phyloP scores from a whole-genome alignment of 1,140 invertebrate species.

The Lepidurus arcticus region DNA sequence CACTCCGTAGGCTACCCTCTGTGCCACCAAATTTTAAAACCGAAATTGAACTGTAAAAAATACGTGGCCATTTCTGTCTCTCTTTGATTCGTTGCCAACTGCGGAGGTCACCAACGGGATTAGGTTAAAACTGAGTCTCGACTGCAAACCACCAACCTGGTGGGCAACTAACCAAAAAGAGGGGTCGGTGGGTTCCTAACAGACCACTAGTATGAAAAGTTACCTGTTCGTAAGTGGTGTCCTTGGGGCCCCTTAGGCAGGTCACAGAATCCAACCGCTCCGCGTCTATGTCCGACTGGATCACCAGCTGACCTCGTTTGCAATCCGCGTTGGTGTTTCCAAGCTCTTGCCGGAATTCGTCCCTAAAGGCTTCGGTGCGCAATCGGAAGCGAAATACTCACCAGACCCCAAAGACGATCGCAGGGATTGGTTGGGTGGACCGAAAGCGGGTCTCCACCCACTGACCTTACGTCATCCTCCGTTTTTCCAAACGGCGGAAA shows the following conservation, averaged over 20 bases:
- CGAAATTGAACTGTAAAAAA: no score
- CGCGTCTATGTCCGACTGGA: conserved; percentile 2
- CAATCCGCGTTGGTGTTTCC: conserved; percentile 7
- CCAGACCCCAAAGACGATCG: neutral
- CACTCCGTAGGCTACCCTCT: no score
- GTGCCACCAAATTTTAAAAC: no score
- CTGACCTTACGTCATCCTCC: neutral
- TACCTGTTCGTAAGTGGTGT: conserved; percentile 7
- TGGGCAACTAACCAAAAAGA: neutral
- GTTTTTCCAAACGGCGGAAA: neutral
- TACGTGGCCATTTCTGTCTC: no score
- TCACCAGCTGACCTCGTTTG: conserved; percentile 15
- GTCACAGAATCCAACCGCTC: neutral
- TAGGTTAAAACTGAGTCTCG: no score
- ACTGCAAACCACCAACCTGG: no score
- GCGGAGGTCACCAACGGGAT: no score
- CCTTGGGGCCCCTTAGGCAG: neutral
- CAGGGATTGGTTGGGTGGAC: neutral
- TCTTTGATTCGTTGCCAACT: no score
- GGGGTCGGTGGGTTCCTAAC: neutral
- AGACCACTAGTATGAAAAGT: conserved; percentile 15
- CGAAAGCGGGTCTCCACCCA: neutral
- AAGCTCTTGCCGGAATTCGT: conserved; percentile 19
- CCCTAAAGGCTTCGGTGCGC: conserved; percentile 8
- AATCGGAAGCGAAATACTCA: conserved; percentile 5